Percentiles rank a stretch among this genome's conserved stretches.
Evolutionary conservation across 2,113 vertebrate species (phyloP).

Genomic region (Caloenas nicobarica): DNA sequence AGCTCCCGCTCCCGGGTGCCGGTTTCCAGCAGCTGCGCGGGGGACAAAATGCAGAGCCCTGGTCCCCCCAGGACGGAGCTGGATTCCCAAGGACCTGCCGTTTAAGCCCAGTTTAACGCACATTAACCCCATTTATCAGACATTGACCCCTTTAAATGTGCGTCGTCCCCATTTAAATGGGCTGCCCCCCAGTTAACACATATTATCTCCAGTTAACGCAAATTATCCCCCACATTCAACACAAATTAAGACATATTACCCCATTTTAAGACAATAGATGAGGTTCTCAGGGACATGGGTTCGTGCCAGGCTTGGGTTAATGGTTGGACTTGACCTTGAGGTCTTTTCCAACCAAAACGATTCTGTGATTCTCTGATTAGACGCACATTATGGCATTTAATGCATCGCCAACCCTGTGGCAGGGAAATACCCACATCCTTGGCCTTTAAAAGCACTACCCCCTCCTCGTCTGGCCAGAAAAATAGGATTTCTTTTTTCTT

Average conservation of each 20-base stretch:
- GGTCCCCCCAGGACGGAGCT: background rate
- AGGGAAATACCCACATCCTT: background rate
- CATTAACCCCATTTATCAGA: background rate
- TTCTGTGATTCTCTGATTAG: background rate
- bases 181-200: background rate
- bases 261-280: background rate
- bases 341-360: too few species aligned
- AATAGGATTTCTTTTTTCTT: too few species aligned
- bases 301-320: too few species aligned
- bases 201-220: too few species aligned
- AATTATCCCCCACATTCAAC: background rate
- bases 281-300: too few species aligned
- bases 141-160: accelerated
- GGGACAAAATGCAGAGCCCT: background rate
- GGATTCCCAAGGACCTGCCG: too few species aligned
- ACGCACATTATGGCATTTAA: background rate
- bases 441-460: background rate
- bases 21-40: background rate
- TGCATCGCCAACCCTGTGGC: accelerated
- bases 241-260: background rate
- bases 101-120: background rate
- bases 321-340: too few species aligned
- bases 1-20: background rate
- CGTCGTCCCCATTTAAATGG: too few species aligned
- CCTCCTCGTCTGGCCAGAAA: background rate